Percentiles rank a stretch among this genome's conserved stretches.
These are phyloP conservation scores for Peromyscus californicus DNA, from an alignment of 2,113 vertebrate species.

Conservation along the genomic window DNA sequence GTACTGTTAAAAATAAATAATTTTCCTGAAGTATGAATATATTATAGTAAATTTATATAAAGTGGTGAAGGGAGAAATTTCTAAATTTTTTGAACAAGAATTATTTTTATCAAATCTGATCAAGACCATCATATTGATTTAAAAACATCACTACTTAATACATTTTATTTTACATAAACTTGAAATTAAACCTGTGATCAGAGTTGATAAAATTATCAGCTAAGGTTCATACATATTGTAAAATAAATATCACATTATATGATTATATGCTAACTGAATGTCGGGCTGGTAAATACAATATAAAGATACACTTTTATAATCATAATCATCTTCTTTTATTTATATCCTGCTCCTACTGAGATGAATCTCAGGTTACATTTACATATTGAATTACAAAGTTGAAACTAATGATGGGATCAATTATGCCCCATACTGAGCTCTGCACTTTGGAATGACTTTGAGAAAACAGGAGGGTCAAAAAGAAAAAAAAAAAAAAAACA, in stretches of 20 bases:
- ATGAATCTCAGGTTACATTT: conserved; percentile 83
- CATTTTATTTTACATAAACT: not conserved
- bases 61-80: not conserved
- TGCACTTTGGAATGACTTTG: conserved; percentile 85
- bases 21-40: conserved; percentile 47
- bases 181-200: conserved; percentile 61
- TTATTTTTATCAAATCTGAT: conserved; percentile 40
- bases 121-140: not conserved
- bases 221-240: not conserved
- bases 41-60: not conserved
- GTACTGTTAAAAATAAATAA: conserved; percentile 51
- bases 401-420: conserved; percentile 86
- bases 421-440: conserved; percentile 85
- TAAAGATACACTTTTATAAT: conserved; percentile 74
- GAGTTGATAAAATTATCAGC: conserved; percentile 7
- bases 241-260: conserved; percentile 53
- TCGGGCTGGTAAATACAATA: conserved; percentile 60
- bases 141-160: conserved; percentile 50
- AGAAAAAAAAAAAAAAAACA: conserved; percentile 40
- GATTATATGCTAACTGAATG: conserved; percentile 32
- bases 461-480: conserved; percentile 84
- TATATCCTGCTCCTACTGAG: conserved; percentile 85
- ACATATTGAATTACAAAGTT: conserved; percentile 86
- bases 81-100: not conserved
- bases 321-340: conserved; percentile 83